Conservation (phyloP, 2,888 invertebrate species). For the Diaprepes abbreviatus region DNA sequence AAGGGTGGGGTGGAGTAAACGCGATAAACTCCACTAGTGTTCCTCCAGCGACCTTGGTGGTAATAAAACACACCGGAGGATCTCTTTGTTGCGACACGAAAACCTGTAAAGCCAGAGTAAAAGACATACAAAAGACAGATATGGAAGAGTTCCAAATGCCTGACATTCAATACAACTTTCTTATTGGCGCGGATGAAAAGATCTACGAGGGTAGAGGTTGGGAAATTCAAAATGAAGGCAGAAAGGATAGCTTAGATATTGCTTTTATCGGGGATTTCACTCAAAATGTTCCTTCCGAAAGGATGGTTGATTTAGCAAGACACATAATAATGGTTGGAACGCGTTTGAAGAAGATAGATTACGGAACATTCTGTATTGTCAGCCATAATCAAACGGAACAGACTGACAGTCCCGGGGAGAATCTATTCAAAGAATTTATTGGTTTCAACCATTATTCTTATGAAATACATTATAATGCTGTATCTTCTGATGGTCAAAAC, state of each 20-base stretch:
- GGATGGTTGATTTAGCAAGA: conserved; percentile 69
- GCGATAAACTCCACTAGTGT: too few species aligned
- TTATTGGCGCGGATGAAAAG: conserved; percentile 81
- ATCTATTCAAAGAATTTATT: background rate
- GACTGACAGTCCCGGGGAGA: conserved; percentile 70
- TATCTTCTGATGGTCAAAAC: too few species aligned
- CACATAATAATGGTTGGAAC: too few species aligned
- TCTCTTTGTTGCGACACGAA: conserved; percentile 65
- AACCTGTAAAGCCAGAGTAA: conserved; percentile 68
- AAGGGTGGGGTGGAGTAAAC: too few species aligned
- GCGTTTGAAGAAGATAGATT: too few species aligned
- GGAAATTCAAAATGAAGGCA: conserved; percentile 56
- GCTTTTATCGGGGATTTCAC: conserved; percentile 28
- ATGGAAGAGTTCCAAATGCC: conserved; percentile 56
- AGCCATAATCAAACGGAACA: conserved; percentile 69
- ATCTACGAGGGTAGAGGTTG: conserved; percentile 77
- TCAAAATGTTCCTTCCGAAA: conserved; percentile 56
- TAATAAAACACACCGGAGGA: conserved; percentile 71
- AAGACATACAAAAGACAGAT: conserved; percentile 67
- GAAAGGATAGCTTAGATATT: conserved; percentile 41
- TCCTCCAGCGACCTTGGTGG: conserved; percentile 58
- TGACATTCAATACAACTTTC: conserved; percentile 69
- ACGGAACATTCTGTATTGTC: conserved; percentile 59
- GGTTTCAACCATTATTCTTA: too few species aligned
- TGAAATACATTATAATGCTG: too few species aligned